Evolutionary conservation across 2,888 invertebrate genomes (phyloP).

Genomic region (Onthophagus sagittarius): DNA sequence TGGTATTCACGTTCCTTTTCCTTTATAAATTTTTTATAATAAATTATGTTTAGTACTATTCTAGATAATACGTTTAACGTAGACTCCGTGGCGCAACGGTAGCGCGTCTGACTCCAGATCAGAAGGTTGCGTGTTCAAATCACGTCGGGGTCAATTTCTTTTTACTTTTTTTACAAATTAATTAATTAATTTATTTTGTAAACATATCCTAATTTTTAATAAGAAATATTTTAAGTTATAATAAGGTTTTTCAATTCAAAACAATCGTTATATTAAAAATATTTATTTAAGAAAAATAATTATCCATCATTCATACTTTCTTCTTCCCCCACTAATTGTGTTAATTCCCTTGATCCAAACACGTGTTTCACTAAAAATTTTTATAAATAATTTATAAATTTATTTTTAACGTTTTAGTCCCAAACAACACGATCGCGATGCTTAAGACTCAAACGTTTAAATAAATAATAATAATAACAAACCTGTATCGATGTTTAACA

Average conservation of each 20-base stretch:
- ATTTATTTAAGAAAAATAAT: not conserved
- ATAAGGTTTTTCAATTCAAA: not conserved
- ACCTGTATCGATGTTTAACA: constrained; percentile 59
- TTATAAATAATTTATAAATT: not conserved
- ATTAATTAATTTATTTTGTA: too few species aligned
- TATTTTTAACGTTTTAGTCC: too few species aligned
- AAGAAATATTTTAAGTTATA: too few species aligned
- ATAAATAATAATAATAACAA: constrained; percentile 27
- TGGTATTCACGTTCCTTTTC: too few species aligned
- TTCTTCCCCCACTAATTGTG: constrained; percentile 34
- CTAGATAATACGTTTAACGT: too few species aligned
- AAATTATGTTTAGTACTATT: too few species aligned
- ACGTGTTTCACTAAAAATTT: constrained; percentile 50
- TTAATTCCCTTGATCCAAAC: constrained; percentile 51
- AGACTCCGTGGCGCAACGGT: constrained; percentile 95
- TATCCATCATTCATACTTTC: constrained; percentile 1
- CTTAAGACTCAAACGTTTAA: too few species aligned
- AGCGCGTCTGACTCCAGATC: constrained; percentile 98
- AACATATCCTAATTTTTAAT: too few species aligned
- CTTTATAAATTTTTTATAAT: too few species aligned
- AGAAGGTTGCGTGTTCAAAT: constrained; percentile 98
- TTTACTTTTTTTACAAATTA: constrained; percentile 29
- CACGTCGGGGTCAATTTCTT: constrained; percentile 83
- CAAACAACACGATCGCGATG: too few species aligned
- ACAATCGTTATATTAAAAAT: not conserved